A percentile compares a stretch with the other conserved stretches of the same genome.
These are phyloP conservation scores for Papilio demoleus DNA, from an alignment of 2,888 invertebrate genomes.

Conservation along the genomic window DNA sequence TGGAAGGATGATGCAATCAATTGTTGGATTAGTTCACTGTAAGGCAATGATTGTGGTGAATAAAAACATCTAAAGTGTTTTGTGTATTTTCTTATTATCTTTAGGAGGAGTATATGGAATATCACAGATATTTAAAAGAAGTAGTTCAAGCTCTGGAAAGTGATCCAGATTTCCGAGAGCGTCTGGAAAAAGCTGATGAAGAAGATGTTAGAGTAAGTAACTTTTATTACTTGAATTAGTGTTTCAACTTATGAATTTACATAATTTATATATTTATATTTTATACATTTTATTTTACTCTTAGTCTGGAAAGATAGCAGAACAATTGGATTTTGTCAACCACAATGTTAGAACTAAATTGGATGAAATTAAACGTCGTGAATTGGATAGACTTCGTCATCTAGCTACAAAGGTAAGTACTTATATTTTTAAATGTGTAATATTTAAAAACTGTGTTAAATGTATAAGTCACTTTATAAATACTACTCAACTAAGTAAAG, in stretches of 20 bases:
- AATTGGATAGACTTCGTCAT: constrained; percentile 91
- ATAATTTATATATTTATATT: neutral
- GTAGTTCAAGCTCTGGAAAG: constrained; percentile 95
- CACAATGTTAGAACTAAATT: constrained; percentile 93
- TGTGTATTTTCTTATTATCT: neutral
- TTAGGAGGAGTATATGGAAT: constrained; percentile 87
- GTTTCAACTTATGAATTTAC: neutral
- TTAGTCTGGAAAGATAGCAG: constrained; percentile 95
- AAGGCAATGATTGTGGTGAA: too few species aligned
- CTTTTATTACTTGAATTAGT: neutral
- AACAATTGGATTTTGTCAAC: constrained; percentile 94
- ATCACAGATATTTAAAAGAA: constrained; percentile 94
- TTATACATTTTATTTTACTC: constrained; percentile 48
- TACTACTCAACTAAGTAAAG: too few species aligned
- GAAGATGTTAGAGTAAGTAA: constrained; percentile 90
- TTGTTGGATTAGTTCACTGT: too few species aligned
- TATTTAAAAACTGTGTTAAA: neutral
- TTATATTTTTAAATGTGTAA: too few species aligned
- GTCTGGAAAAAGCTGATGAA: constrained; percentile 91
- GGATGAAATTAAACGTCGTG: constrained; percentile 96
- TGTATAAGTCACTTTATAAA: neutral
- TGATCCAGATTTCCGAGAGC: constrained; percentile 92
- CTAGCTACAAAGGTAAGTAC: constrained; percentile 84
- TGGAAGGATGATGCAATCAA: too few species aligned
- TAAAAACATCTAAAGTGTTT: too few species aligned